A percentile compares a stretch with the other conserved stretches of the same genome.
Conservation (phyloP, 1,140 invertebrate species). For the Drosophila lowei region DNA sequence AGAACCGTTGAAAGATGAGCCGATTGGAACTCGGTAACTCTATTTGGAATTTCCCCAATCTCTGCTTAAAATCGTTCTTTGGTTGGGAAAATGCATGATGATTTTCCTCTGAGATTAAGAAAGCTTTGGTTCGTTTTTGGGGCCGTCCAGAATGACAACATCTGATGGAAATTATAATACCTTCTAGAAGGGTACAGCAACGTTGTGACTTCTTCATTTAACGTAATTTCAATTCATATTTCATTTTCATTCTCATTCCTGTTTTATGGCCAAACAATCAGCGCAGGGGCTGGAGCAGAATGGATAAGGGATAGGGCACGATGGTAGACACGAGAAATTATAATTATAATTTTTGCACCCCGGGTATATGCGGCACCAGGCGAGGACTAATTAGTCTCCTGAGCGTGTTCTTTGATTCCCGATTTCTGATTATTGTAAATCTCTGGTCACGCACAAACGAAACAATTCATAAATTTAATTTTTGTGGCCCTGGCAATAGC, state of each 20-base stretch:
- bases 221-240: constrained; percentile 44
- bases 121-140: no score
- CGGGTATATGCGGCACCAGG: constrained; percentile 13
- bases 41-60: no score
- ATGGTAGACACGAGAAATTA: constrained; percentile 70
- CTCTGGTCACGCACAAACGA: constrained; percentile 79
- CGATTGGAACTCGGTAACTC: no score
- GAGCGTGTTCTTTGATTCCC: constrained; percentile 78
- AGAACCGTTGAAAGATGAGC: no score
- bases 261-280: constrained; percentile 37
- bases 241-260: constrained; percentile 46
- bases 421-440: constrained; percentile 81
- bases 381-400: constrained; percentile 76
- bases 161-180: no score
- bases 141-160: no score
- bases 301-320: constrained; percentile 9
- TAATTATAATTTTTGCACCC: constrained; percentile 67
- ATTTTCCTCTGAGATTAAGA: no score
- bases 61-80: no score
- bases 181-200: no score
- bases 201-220: constrained; percentile 25
- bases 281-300: not conserved
- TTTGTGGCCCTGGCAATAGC: constrained; percentile 30
- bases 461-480: constrained; percentile 82
- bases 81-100: no score